Percentiles rank a stretch among this genome's conserved stretches.
phyloP scores from a whole-genome alignment of 1,140 invertebrate species.

The Zaprionus nigranus region DNA sequence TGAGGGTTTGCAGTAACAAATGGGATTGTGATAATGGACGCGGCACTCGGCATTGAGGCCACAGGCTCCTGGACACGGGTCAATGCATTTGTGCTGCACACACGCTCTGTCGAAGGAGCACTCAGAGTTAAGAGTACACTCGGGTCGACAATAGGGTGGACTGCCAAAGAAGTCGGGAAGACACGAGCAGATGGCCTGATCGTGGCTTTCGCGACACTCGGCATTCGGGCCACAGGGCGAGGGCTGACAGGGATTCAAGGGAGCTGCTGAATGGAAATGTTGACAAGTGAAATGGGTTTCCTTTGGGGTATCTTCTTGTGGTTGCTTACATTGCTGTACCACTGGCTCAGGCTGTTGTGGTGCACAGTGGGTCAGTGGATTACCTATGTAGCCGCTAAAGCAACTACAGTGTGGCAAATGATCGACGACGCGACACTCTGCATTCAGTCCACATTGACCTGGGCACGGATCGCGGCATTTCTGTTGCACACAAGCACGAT shows the following conservation, averaged over 20 bases:
- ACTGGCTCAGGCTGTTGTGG: conserved; percentile 35
- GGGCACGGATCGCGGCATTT: conserved; percentile 92
- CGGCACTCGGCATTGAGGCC: conserved; percentile 89
- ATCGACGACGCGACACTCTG: conserved; percentile 90
- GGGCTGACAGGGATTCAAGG: conserved; percentile 86
- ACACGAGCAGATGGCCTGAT: conserved; percentile 89
- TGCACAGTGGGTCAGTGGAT: conserved; percentile 87
- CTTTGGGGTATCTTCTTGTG: neutral
- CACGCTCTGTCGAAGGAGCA: conserved; percentile 89
- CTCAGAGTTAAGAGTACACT: conserved; percentile 91
- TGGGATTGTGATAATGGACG: conserved; percentile 89
- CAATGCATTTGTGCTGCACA: conserved; percentile 88
- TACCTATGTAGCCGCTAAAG: conserved; percentile 88
- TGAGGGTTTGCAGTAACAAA: conserved; percentile 90
- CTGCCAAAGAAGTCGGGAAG: conserved; percentile 89
- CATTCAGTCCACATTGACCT: conserved; percentile 90
- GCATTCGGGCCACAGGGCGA: conserved; percentile 91
- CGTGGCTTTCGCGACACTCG: conserved; percentile 87
- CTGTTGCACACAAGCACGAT: conserved; percentile 89
- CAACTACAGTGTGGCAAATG: conserved; percentile 91
- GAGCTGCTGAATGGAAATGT: conserved; percentile 21
- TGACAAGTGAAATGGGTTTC: conserved; percentile 83
- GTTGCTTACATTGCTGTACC: conserved; percentile 85
- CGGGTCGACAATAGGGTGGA: conserved; percentile 90
- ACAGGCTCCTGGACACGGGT: conserved; percentile 91